A percentile compares a stretch with the other conserved stretches of the same genome.
These are phyloP conservation scores for Apodemia zela DNA, from an alignment of 2,888 invertebrate species.

Conservation along the genomic window DNA sequence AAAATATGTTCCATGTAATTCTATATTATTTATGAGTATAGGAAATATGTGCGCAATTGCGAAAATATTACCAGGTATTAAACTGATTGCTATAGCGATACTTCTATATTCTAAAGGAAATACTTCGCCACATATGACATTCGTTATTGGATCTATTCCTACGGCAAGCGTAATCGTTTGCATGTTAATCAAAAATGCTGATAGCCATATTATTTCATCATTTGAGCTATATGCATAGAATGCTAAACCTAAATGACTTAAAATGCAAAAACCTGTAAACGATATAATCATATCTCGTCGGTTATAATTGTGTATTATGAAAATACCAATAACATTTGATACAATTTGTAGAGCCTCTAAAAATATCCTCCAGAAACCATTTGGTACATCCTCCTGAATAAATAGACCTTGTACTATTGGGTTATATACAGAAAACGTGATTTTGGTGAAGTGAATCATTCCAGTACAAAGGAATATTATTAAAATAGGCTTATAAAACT, in stretches of 20 bases:
- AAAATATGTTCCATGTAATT: slow-evolving; percentile 78
- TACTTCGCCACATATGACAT: slow-evolving; percentile 85
- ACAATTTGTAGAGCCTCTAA: slow-evolving; percentile 81
- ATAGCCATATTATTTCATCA: slow-evolving; percentile 59
- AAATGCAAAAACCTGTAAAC: slow-evolving; percentile 78
- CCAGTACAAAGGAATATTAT: slow-evolving; percentile 81
- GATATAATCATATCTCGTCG: slow-evolving; percentile 80
- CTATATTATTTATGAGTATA: slow-evolving; percentile 64
- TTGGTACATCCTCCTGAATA: slow-evolving; percentile 78
- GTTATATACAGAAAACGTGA: slow-evolving; percentile 83
- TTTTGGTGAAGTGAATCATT: slow-evolving; percentile 82
- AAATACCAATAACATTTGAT: slow-evolving; percentile 79
- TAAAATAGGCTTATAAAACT: slow-evolving; percentile 78
- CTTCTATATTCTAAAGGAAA: slow-evolving; percentile 82
- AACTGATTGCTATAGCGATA: slow-evolving; percentile 80
- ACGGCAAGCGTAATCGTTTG: slow-evolving; percentile 78
- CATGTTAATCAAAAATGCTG: slow-evolving; percentile 67
- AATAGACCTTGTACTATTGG: slow-evolving; percentile 70
- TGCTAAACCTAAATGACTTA: slow-evolving; percentile 76
- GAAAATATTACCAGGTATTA: slow-evolving; percentile 81
- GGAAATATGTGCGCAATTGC: slow-evolving; percentile 74
- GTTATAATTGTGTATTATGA: slow-evolving; percentile 78
- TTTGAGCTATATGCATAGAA: slow-evolving; percentile 52
- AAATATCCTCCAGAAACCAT: slow-evolving; percentile 82
- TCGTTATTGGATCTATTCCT: slow-evolving; percentile 83